A percentile compares a stretch with the other conserved stretches of the same genome.
These are phyloP conservation scores for Tinea pellionella DNA, from an alignment of 2,888 invertebrate species.

Conservation along the genomic window DNA sequence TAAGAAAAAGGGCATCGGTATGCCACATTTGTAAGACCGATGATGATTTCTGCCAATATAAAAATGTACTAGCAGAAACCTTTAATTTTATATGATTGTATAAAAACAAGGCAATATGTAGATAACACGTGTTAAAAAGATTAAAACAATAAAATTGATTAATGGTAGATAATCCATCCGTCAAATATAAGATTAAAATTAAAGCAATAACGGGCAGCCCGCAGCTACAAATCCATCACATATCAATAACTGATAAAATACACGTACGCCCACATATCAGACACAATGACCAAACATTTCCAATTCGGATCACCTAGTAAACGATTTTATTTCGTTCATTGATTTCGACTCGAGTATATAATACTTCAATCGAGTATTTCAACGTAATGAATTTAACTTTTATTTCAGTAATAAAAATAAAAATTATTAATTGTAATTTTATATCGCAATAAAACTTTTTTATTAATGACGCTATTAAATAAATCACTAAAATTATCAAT, in stretches of 20 bases:
- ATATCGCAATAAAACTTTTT: neutral
- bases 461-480: neutral
- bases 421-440: neutral
- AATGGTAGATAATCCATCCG: neutral
- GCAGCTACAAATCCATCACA: neutral
- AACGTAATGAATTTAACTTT: no score
- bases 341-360: no score
- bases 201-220: neutral
- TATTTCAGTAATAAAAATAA: no score
- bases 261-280: neutral
- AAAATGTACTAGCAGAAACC: neutral
- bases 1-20: neutral
- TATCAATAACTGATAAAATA: neutral
- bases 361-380: no score
- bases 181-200: neutral
- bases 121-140: neutral
- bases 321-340: no score
- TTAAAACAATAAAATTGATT: neutral
- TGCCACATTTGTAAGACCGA: neutral
- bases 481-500: neutral
- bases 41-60: neutral
- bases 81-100: neutral
- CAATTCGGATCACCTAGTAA: neutral
- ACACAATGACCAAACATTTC: conserved; percentile 1
- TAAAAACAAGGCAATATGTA: neutral